Conservation (phyloP, 2,113 vertebrate species). For the Petroica traversi region DNA sequence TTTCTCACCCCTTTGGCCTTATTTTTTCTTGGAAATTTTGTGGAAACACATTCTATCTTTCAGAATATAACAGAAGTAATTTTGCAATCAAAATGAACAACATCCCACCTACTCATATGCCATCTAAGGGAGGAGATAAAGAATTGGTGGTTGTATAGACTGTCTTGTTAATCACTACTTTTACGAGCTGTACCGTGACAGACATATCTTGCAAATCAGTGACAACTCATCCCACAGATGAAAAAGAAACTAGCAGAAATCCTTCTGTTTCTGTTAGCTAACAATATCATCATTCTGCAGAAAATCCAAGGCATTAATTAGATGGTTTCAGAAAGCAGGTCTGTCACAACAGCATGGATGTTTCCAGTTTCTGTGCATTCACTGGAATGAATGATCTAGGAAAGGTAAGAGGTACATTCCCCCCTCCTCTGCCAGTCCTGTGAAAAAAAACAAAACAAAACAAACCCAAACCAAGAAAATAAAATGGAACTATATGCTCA, state of each 20-base stretch:
- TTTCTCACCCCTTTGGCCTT: neutral
- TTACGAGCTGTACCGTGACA: neutral
- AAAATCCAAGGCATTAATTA: conserved; percentile 71
- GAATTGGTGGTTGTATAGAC: neutral
- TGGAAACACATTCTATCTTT: neutral
- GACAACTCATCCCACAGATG: conserved; percentile 26
- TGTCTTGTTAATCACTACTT: neutral
- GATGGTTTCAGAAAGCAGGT: conserved; percentile 60
- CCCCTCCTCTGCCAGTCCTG: neutral
- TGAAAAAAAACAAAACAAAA: no score
- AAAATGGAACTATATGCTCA: conserved; percentile 26
- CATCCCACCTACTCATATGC: neutral
- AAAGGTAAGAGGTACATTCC: conserved; percentile 36
- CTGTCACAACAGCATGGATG: conserved; percentile 66
- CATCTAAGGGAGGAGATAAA: neutral
- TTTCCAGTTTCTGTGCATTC: conserved; percentile 58
- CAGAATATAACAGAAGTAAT: neutral
- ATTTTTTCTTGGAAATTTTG: neutral
- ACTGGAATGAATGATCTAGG: conserved; percentile 33
- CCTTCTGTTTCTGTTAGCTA: conserved; percentile 42
- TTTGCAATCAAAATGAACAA: conserved; percentile 14
- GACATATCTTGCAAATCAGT: conserved; percentile 1
- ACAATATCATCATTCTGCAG: conserved; percentile 24
- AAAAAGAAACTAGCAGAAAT: conserved; percentile 33
- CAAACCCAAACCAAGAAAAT: neutral